These are phyloP conservation scores for Chrysolina oricalcia DNA, from an alignment of 2,888 invertebrate species.

Conservation along the genomic window DNA sequence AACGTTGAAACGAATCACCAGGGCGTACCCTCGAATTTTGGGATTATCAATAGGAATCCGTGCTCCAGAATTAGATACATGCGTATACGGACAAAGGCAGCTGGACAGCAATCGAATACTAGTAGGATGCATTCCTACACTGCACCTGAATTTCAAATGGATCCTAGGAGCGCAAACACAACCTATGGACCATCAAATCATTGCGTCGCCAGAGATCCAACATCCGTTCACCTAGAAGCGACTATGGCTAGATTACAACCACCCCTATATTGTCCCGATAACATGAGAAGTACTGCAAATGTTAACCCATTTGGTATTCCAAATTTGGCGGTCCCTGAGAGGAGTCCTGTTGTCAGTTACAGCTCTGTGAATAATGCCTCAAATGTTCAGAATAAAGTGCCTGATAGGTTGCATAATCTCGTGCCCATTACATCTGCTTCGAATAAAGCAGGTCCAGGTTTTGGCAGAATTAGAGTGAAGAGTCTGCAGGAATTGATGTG, in stretches of 20 bases:
- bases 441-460: not conserved
- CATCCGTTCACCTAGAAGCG: not conserved
- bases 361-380: not conserved
- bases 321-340: not conserved
- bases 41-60: too few species aligned
- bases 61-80: too few species aligned
- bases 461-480: constrained; percentile 1
- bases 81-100: too few species aligned
- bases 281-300: not conserved
- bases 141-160: too few species aligned
- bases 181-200: too few species aligned
- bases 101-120: too few species aligned
- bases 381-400: not conserved
- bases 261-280: too few species aligned
- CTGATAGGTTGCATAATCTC: not conserved
- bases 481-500: not conserved
- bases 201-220: not conserved
- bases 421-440: not conserved
- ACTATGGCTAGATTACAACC: too few species aligned
- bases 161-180: too few species aligned
- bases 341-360: not conserved
- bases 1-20: too few species aligned
- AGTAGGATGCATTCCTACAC: too few species aligned
- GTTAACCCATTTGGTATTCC: not conserved
- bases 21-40: too few species aligned